Percentiles rank a stretch among this genome's conserved stretches.
These are phyloP conservation scores for Pocillopora damicornis DNA, from an alignment of 64 coral and sea anemone genomes.

Conservation along the genomic window DNA sequence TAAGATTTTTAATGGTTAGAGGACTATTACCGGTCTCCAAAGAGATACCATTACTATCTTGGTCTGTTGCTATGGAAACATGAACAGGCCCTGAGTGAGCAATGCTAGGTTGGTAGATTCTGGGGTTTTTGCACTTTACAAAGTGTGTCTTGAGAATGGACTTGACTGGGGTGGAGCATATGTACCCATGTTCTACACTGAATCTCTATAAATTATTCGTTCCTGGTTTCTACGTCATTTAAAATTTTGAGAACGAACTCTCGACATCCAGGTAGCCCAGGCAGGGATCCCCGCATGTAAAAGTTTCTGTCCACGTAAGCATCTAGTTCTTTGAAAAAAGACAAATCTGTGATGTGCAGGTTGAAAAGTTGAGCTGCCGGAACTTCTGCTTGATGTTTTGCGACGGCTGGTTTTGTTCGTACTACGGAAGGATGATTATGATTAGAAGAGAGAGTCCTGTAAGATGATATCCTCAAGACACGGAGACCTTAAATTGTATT, in stretches of 20 bases:
- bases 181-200: not conserved
- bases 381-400: constrained; percentile 6
- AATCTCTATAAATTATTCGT: too few relatives aligned
- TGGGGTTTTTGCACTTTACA: constrained; percentile 24
- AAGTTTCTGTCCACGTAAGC: constrained; percentile 58
- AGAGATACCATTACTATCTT: not conserved
- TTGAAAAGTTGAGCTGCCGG: constrained; percentile 51
- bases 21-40: not conserved
- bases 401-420: constrained; percentile 42
- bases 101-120: too few relatives aligned
- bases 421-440: not conserved
- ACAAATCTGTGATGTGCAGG: not conserved
- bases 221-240: constrained; percentile 46
- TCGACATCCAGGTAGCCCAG: not conserved
- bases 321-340: constrained; percentile 46
- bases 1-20: too few relatives aligned
- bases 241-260: constrained; percentile 56
- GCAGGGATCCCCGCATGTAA: constrained; percentile 19
- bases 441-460: not conserved
- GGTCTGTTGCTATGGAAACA: not conserved
- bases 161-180: not conserved
- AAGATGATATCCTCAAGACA: too few relatives aligned
- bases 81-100: not conserved
- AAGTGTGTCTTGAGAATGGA: not conserved
- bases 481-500: too few relatives aligned